Base-by-base conservation (phyloP, 2,113 vertebrate species). In the Bubo scandiacus region DNA sequence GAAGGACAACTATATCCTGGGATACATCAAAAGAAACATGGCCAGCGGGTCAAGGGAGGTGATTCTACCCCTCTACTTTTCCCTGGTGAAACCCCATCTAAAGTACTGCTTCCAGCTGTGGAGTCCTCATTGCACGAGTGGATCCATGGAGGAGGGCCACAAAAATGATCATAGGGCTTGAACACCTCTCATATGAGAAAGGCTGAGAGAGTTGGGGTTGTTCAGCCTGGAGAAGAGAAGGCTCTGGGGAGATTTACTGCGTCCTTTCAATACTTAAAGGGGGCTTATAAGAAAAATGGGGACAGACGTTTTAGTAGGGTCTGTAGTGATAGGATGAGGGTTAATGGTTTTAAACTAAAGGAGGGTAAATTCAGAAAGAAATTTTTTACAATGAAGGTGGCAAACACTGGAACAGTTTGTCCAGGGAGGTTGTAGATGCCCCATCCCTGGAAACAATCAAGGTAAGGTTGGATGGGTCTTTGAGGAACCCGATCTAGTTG, bases 211-310 rank as follows among this genome's bases (percentile, higher is more conserved):
- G 13, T 21, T 72, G 23, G 3, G 3, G 5, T 43, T 65, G 2
- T 21, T 78, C 18, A 1, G 0, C 8, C 75, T 59, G 21, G 29
- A 74, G 43, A 79, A 63, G 12, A 83, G 16, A 52, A 68, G 32
- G 6, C 3, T 59, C 12, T 2, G 8, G 11, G 11, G 14, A 40
- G 3, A n/a, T 2, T 10, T 43, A 17, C 12, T 30, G 19, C 2
- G 2, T 11, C 8, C 25, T 55, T 65, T 62, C 51, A n/a, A 2
- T 61, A 54, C 22, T 36, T 45, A 29, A 3, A 59, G 6, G 7
- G 10, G 6, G 1, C 12, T 40, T 71, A 47, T 11, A 59, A 70
- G 8, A 36, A 61, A 55, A 4, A 40, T 14, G 27, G 3, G 16
- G 38, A 81, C 4, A 57, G 49, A 14, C 2, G 32, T 65, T 63